phyloP scores from a whole-genome alignment of 2,888 invertebrate species.

The Tetragonula carbonaria region DNA sequence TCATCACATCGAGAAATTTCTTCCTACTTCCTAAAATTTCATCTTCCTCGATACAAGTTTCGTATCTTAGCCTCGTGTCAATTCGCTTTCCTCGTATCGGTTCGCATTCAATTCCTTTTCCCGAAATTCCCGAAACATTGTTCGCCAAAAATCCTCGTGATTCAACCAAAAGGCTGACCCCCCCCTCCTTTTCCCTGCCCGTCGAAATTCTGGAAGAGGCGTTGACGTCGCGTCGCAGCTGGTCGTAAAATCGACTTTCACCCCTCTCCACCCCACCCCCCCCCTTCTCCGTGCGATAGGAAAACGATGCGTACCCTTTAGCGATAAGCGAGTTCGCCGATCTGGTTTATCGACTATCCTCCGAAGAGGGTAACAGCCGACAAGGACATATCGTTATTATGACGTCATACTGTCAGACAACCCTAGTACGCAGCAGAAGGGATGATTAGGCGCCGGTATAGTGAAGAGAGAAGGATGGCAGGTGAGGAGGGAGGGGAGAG shows the following conservation, averaged over 20 bases:
- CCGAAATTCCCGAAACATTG: background rate
- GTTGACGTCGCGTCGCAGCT: constrained; percentile 15
- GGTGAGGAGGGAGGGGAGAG: too few relatives aligned
- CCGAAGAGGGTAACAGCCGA: constrained; percentile 56
- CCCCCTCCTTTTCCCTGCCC: too few relatives aligned
- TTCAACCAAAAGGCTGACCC: background rate
- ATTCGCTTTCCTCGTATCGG: too few relatives aligned
- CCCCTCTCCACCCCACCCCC: too few relatives aligned
- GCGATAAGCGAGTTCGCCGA: constrained; percentile 52
- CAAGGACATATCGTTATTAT: constrained; percentile 72
- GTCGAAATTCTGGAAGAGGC: background rate
- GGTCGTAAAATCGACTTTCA: constrained; percentile 46
- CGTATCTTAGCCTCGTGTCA: too few relatives aligned
- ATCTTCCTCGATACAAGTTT: too few relatives aligned
- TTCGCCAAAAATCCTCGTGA: background rate
- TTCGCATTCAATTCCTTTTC: background rate
- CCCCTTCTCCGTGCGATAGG: constrained; percentile 3
- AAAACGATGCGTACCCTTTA: constrained; percentile 48
- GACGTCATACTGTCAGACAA: constrained; percentile 71
- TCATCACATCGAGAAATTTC: too few relatives aligned
- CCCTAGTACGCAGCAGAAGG: constrained; percentile 42
- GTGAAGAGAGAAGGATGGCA: background rate
- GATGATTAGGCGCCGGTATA: constrained; percentile 54
- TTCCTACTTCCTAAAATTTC: too few relatives aligned
- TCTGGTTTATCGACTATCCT: constrained; percentile 59